Conservation (phyloP, 2,113 vertebrate species). For the Microcebus tavaratra region DNA sequence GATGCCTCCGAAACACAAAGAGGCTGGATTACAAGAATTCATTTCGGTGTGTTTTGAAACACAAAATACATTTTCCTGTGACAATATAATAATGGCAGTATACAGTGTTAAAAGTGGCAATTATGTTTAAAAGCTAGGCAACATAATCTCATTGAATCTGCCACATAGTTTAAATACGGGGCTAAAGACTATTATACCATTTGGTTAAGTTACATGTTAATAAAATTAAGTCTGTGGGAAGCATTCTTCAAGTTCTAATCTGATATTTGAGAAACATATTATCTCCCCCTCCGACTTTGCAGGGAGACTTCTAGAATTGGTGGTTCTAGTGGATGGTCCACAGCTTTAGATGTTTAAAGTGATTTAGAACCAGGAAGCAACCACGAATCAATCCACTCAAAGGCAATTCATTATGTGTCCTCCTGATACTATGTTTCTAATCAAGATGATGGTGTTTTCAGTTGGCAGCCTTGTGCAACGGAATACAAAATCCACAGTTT, state of each 20-base stretch:
- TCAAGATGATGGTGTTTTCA: background rate
- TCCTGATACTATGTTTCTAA: background rate
- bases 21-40: background rate
- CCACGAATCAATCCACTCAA: background rate
- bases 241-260: background rate
- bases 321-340: background rate
- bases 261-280: background rate
- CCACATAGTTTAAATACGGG: background rate
- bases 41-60: slow-evolving; percentile 18
- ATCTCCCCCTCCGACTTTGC: background rate
- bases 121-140: background rate
- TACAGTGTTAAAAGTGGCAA: background rate
- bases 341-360: background rate
- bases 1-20: background rate
- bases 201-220: background rate
- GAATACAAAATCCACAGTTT: background rate
- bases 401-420: background rate
- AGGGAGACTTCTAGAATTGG: background rate
- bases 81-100: background rate
- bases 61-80: background rate
- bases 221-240: background rate
- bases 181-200: background rate
- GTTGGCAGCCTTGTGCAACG: background rate
- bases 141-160: background rate
- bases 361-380: slow-evolving; percentile 1